These are phyloP conservation scores for Hystrix brachyura DNA, from an alignment of 2,113 vertebrate species.

Conservation along the genomic window DNA sequence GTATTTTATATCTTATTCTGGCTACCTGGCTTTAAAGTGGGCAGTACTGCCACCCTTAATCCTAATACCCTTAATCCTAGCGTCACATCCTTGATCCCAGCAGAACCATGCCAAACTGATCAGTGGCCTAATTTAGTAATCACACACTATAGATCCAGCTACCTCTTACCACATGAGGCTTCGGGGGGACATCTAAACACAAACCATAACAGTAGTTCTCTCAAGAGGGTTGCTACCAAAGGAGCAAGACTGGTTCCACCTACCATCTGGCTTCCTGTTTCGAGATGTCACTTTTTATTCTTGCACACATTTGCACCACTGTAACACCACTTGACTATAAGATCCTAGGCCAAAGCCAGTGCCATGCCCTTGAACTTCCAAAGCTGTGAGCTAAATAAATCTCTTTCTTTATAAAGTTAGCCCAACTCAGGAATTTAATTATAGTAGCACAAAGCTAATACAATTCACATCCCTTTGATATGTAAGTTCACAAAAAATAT, in stretches of 20 bases:
- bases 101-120: too few species aligned
- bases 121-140: too few species aligned
- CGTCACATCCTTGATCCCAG: too few species aligned
- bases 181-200: too few species aligned
- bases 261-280: neutral
- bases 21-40: too few species aligned
- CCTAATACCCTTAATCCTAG: too few species aligned
- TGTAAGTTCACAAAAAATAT: slow-evolving; percentile 49
- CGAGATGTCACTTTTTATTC: neutral
- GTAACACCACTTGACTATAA: neutral
- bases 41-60: too few species aligned
- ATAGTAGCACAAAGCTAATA: neutral
- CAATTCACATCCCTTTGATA: neutral
- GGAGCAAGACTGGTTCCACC: neutral
- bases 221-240: neutral
- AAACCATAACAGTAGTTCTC: neutral
- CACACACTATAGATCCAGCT: too few species aligned
- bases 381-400: neutral
- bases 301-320: neutral
- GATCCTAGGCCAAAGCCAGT: neutral
- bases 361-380: neutral
- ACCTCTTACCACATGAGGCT: too few species aligned
- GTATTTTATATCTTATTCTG: too few species aligned
- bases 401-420: neutral
- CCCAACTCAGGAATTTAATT: neutral